Evolutionary conservation across 2,113 vertebrate genomes (phyloP).

Genomic region (Struthidea cinerea): DNA sequence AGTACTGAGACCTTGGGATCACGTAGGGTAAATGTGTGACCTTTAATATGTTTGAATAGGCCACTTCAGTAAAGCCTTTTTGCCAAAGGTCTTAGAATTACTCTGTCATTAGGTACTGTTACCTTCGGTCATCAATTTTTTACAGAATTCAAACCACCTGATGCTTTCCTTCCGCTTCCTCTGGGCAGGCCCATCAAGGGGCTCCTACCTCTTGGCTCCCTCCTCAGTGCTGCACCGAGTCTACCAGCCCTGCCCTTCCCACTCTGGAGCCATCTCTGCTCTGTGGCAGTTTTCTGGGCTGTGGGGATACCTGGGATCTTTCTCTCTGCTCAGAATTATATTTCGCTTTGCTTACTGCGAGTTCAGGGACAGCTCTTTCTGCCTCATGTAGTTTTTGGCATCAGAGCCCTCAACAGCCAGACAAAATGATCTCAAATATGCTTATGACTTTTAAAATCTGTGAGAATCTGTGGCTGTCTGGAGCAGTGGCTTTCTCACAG

Average conservation of each 20-base stretch:
- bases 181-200: neutral
- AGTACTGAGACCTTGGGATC: neutral
- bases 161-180: neutral
- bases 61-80: neutral
- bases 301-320: neutral
- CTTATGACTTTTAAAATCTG: neutral
- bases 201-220: neutral
- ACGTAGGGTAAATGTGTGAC: neutral
- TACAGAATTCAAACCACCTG: neutral
- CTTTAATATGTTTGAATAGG: neutral
- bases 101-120: neutral
- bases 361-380: neutral
- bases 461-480: neutral
- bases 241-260: neutral
- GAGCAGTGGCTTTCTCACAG: neutral
- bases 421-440: neutral
- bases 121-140: neutral
- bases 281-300: neutral
- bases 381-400: neutral
- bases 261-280: neutral
- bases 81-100: neutral
- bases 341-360: rapidly evolving
- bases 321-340: neutral
- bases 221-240: neutral
- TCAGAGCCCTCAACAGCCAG: neutral